Base-by-base conservation (phyloP, 2,888 invertebrate species). In the Ceratothoa steindachneri region DNA sequence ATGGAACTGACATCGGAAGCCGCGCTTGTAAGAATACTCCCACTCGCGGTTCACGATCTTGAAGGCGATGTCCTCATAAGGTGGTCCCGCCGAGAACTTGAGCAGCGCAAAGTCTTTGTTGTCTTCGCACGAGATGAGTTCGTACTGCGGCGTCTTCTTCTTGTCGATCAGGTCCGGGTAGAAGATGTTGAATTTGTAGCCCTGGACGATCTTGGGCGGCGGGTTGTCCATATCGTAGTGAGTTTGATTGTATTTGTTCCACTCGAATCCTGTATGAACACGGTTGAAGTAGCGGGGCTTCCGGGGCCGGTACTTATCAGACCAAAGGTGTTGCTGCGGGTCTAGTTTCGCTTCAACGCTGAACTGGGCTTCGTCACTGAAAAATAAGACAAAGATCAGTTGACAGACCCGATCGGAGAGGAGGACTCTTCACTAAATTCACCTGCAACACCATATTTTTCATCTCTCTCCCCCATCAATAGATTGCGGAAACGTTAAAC, bases 171-270 rank as follows among this genome's bases (percentile, higher is more conserved):
- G 88, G 87, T 99, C 99, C 0, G 99, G 98, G 87, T 97, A 99
- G 87, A 99, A 99, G 82, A 99, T 99, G 86, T 99, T 99, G 86
- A 99, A 99, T 85, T 99, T 98, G 87, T 99, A 99, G 5, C 99
- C 99, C 86, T 99, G 99, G 0, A 99, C 99, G 83, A 99, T 97
- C 87, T 99, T 99, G 0, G 99, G 99, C 7, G 99, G 99, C 69
- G 99, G 99, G 87, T 99, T 99, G 85, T 99, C 99, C 92, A 98
- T 96, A 85, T 99, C 99, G 85, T 99, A 99, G 86, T 99, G 99
- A 0, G 99, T 99, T 86, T 99, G 99, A 86, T 99, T 99, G 86
- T 99, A 99, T 85, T 99, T 99, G 87, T 99, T 99, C 99, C 99
- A 99, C 83, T 99, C 99, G 86, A 99, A 99, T 19, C 99, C 99